These are phyloP conservation scores for Tenthredo mesomela DNA, from an alignment of 2,888 invertebrate genomes.

Conservation along the genomic window DNA sequence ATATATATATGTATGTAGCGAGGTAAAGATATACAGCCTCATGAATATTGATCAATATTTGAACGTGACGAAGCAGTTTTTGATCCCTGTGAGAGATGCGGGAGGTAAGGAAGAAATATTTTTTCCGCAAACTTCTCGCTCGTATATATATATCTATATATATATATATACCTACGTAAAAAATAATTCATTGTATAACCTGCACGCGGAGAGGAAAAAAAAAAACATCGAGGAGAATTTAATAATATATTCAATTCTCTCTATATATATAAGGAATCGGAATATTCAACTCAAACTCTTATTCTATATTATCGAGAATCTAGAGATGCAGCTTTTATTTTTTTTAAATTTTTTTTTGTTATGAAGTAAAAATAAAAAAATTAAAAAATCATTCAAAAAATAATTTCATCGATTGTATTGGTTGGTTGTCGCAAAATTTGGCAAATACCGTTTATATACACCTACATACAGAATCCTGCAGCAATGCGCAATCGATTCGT, in stretches of 20 bases:
- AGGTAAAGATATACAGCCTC: constrained; percentile 1
- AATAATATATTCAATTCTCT: neutral
- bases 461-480: neutral
- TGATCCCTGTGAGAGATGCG: neutral
- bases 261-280: too few relatives aligned
- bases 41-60: constrained; percentile 16
- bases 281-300: too few relatives aligned
- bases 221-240: neutral
- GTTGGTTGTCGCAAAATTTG: neutral
- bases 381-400: too few relatives aligned
- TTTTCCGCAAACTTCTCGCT: neutral
- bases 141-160: too few relatives aligned
- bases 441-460: neutral
- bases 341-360: too few relatives aligned
- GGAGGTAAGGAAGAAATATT: neutral
- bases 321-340: too few relatives aligned
- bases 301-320: too few relatives aligned
- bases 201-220: neutral
- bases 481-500: neutral
- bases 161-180: too few relatives aligned
- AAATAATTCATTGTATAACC: neutral
- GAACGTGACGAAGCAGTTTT: constrained; percentile 21
- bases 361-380: too few relatives aligned
- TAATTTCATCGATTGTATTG: neutral
- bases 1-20: neutral